phyloP scores from a whole-genome alignment of 2,888 invertebrate genomes.

The Luperina testacea region DNA sequence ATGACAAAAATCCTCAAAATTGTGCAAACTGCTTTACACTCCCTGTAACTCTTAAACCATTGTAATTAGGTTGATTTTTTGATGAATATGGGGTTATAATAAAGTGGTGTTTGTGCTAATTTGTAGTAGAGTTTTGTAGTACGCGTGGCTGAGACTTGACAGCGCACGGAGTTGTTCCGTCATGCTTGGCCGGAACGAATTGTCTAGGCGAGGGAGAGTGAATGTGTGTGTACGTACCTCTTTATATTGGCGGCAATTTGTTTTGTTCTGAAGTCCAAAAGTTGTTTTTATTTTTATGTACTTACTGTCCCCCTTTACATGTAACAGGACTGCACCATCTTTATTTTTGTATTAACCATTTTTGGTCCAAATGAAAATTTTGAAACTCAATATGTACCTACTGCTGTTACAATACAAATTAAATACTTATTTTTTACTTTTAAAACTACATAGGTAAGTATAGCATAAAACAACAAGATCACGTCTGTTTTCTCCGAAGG shows the following conservation, averaged over 20 bases:
- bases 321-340: too few relatives aligned
- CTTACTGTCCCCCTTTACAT: too few relatives aligned
- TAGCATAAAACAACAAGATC: background rate
- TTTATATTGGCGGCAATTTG: constrained; percentile 22
- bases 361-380: background rate
- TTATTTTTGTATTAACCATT: background rate
- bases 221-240: constrained; percentile 50
- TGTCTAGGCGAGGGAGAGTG: constrained; percentile 80
- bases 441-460: background rate
- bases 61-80: constrained; percentile 57
- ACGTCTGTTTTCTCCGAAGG: background rate
- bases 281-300: background rate
- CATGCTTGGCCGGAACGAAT: constrained; percentile 88
- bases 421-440: background rate
- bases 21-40: constrained; percentile 40
- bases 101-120: constrained; percentile 68
- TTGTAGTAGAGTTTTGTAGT: constrained; percentile 75
- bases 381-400: background rate
- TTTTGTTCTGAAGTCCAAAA: constrained; percentile 30
- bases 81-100: constrained; percentile 19
- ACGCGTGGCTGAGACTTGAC: constrained; percentile 86
- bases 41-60: constrained; percentile 29
- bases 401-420: background rate
- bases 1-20: constrained; percentile 66
- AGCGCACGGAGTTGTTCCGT: constrained; percentile 83